Conservation (phyloP, 2,797 vertebrate genomes). For the Lutjanus campechanus region DNA sequence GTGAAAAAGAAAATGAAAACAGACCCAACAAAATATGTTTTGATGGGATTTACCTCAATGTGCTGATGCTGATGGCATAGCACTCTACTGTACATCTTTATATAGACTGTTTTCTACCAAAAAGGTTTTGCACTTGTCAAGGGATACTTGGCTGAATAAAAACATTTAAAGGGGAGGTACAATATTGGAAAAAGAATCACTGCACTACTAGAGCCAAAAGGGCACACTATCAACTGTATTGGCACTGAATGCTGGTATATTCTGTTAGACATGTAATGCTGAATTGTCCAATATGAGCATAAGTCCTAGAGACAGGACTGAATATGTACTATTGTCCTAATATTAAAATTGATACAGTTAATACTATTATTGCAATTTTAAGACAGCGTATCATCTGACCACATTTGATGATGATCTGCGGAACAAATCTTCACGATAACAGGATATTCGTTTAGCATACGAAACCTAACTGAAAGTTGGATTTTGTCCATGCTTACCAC, state of each 20-base stretch:
- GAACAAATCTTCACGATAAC: conserved; percentile 8
- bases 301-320: neutral
- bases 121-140: too few relatives aligned
- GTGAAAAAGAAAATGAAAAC: too few relatives aligned
- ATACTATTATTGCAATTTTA: conserved; percentile 4
- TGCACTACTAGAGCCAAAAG: neutral
- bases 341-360: conserved; percentile 1
- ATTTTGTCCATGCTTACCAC: neutral
- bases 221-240: neutral
- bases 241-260: neutral
- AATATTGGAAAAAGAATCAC: too few relatives aligned
- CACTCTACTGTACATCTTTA: too few relatives aligned
- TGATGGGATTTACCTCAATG: too few relatives aligned
- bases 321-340: conserved; percentile 5
- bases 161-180: too few relatives aligned
- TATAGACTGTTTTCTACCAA: too few relatives aligned
- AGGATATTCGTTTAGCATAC: neutral
- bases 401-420: conserved; percentile 27
- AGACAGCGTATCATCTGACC: neutral
- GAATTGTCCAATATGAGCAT: conserved; percentile 27
- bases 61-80: too few relatives aligned
- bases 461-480: neutral
- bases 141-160: too few relatives aligned
- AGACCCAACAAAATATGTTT: too few relatives aligned
- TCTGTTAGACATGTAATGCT: neutral